A percentile compares a stretch with the other conserved stretches of the same genome.
phyloP scores from a whole-genome alignment of 2,113 vertebrate genomes.

The Murina feae region DNA sequence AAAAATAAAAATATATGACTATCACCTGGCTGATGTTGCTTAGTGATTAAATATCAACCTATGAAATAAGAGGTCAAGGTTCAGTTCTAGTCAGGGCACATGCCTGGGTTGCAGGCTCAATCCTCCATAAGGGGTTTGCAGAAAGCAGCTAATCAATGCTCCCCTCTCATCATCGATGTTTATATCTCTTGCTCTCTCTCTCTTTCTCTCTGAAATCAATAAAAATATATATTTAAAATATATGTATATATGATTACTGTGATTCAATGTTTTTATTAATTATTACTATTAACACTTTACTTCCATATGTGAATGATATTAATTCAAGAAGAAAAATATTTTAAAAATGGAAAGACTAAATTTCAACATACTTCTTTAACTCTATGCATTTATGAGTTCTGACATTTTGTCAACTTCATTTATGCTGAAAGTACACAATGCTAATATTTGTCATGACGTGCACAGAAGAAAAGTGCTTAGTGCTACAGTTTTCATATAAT shows the following conservation, averaged over 20 bases:
- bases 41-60: too few relatives aligned
- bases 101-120: too few relatives aligned
- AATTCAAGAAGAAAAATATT: not conserved
- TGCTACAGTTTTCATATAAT: slow-evolving; percentile 34
- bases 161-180: too few relatives aligned
- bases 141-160: too few relatives aligned
- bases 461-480: slow-evolving; percentile 51
- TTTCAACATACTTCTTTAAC: slow-evolving; percentile 42
- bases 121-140: too few relatives aligned
- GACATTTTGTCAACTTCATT: slow-evolving; percentile 62
- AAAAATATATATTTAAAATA: too few relatives aligned
- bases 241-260: not conserved
- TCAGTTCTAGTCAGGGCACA: too few relatives aligned
- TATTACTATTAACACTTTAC: not conserved
- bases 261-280: not conserved
- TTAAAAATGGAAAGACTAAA: not conserved
- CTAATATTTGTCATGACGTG: slow-evolving; percentile 48
- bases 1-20: not conserved
- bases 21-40: too few relatives aligned
- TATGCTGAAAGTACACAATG: slow-evolving; percentile 7
- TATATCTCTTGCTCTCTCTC: too few relatives aligned
- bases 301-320: not conserved
- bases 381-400: slow-evolving; percentile 44
- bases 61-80: too few relatives aligned
- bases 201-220: too few relatives aligned